Conservation (phyloP, 2,797 vertebrate species). For the Catharus ustulatus region DNA sequence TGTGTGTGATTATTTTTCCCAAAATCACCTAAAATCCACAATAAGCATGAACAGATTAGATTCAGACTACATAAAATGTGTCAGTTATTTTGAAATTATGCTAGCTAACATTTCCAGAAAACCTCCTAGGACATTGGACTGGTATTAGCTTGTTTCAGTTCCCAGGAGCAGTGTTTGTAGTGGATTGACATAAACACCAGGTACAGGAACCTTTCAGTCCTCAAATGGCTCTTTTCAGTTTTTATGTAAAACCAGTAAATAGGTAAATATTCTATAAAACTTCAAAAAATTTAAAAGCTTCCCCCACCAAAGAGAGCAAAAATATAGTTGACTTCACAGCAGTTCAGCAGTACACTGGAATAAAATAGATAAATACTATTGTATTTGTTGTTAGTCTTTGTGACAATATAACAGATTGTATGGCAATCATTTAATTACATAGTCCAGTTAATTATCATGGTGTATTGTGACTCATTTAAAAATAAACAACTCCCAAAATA, state of each 20-base stretch:
- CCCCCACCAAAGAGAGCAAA: not conserved
- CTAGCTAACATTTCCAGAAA: not conserved
- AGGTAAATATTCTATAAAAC: not conserved
- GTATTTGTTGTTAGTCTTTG: not conserved
- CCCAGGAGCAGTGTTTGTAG: not conserved
- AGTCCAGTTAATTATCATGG: slow-evolving; percentile 86
- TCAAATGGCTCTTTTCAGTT: not conserved
- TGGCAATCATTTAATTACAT: slow-evolving; percentile 68
- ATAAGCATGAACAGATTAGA: not conserved
- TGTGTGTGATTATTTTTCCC: not conserved
- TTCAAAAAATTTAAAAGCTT: not conserved
- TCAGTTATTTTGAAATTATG: not conserved
- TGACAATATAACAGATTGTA: slow-evolving; percentile 24
- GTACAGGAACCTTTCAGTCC: not conserved
- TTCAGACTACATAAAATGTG: not conserved
- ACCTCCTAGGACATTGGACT: not conserved
- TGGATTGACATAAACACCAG: not conserved
- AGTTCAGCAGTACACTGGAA: not conserved
- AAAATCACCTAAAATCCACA: not conserved
- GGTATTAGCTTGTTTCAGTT: not conserved
- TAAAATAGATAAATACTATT: not conserved
- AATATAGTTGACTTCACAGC: not conserved
- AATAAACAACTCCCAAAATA: slow-evolving; percentile 95
- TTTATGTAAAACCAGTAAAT: not conserved
- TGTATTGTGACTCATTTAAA: slow-evolving; percentile 86